Evolutionary conservation across 2,888 invertebrate genomes (phyloP).

Genomic region (Endotricha flammealis): DNA sequence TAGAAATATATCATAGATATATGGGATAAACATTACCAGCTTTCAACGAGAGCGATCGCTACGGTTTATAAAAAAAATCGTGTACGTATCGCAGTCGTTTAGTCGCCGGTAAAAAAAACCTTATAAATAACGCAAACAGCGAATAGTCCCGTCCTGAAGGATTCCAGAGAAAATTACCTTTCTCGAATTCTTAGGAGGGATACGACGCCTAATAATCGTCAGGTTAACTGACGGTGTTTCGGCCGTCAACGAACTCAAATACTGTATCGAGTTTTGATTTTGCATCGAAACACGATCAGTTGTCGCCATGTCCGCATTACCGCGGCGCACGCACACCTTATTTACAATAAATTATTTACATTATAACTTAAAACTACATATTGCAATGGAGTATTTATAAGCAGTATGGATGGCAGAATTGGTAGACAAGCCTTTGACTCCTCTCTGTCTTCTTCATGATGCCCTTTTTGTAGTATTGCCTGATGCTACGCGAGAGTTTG

Average conservation of each 20-base stretch:
- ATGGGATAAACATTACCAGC: conserved; percentile 93
- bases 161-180: conserved; percentile 78
- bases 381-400: conserved; percentile 75
- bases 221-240: conserved; percentile 37
- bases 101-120: conserved; percentile 68
- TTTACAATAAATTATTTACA: conserved; percentile 53
- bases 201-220: conserved; percentile 46
- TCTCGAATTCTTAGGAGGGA: conserved; percentile 72
- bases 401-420: conserved; percentile 97
- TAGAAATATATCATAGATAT: conserved; percentile 98
- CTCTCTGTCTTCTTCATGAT: conserved; percentile 99
- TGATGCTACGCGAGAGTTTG: conserved; percentile 96
- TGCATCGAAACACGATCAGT: conserved; percentile 50
- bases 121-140: conserved; percentile 55
- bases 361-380: conserved; percentile 29
- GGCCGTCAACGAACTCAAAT: conserved; percentile 38
- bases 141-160: conserved; percentile 60
- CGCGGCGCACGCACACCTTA: conserved; percentile 55
- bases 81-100: conserved; percentile 38
- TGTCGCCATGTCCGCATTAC: conserved; percentile 64
- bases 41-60: conserved; percentile 51
- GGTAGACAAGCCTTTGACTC: conserved; percentile 98
- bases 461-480: conserved; percentile 99
- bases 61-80: conserved; percentile 26
- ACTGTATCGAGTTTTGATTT: conserved; percentile 56